phyloP scores from a whole-genome alignment of 2,797 vertebrate genomes.

The Diceros bicornis region DNA sequence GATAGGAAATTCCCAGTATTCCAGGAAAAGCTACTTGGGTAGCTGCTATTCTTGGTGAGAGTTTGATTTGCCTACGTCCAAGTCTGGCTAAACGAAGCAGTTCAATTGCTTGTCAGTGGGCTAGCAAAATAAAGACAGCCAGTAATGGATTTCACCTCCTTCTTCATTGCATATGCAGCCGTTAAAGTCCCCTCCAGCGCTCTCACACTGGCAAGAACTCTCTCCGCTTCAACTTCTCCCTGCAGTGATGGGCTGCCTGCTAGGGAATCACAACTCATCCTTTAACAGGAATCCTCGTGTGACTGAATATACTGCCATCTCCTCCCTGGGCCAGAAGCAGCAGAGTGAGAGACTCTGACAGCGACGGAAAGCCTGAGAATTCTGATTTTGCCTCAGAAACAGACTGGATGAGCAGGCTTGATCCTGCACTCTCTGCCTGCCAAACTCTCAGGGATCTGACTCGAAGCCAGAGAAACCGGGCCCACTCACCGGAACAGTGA shows the following conservation, averaged over 20 bases:
- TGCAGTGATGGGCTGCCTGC: background rate
- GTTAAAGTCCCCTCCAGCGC: conserved; percentile 55
- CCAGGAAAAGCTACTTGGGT: conserved; percentile 35
- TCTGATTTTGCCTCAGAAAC: conserved; percentile 71
- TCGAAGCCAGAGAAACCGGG: background rate
- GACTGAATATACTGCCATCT: conserved; percentile 59
- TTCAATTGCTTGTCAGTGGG: conserved; percentile 55
- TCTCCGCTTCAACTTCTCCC: conserved; percentile 54
- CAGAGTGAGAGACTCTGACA: conserved; percentile 47
- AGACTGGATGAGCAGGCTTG: background rate
- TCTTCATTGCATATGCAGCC: conserved; percentile 72
- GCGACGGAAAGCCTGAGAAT: background rate
- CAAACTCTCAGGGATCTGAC: background rate
- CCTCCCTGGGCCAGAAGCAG: conserved; percentile 57
- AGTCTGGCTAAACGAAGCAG: conserved; percentile 42
- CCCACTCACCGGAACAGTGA: too few relatives aligned
- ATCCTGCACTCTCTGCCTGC: background rate
- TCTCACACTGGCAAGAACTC: conserved; percentile 55
- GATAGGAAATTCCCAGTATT: background rate
- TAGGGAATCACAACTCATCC: conserved; percentile 59
- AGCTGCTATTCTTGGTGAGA: conserved; percentile 5
- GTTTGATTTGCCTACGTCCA: conserved; percentile 45
- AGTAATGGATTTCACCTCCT: conserved; percentile 79
- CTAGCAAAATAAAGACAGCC: conserved; percentile 82
- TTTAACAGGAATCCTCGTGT: conserved; percentile 63